Evolutionary conservation across 2,888 invertebrate species (phyloP).

Genomic region (Bellardia pandia): DNA sequence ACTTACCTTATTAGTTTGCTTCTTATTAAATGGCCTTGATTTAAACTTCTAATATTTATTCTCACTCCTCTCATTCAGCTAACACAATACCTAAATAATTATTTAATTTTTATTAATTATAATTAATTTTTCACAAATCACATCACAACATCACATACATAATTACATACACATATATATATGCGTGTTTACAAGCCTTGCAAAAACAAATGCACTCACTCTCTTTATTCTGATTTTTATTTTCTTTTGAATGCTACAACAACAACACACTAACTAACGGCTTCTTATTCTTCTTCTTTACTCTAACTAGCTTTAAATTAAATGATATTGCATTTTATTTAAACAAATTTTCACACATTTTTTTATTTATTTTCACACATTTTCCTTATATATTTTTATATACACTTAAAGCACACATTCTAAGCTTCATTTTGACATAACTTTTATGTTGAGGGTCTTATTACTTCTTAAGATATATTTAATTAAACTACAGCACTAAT

Average conservation of each 20-base stretch:
- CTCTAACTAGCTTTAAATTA: not conserved
- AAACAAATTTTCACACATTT: constrained; percentile 31
- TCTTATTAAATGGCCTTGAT: no score
- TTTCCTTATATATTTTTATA: not conserved
- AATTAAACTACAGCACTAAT: constrained; percentile 1
- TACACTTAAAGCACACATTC: not conserved
- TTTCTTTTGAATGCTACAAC: not conserved
- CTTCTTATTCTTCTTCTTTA: not conserved
- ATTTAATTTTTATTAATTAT: no score
- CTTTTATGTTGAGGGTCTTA: not conserved
- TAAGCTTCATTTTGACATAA: constrained; percentile 37
- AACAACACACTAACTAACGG: not conserved
- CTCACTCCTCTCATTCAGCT: not conserved
- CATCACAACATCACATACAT: not conserved
- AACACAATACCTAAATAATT: not conserved
- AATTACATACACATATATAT: not conserved
- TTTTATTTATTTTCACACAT: constrained; percentile 14
- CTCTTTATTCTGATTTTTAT: constrained; percentile 25
- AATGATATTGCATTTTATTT: constrained; percentile 12
- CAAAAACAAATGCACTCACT: not conserved
- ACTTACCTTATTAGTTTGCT: not conserved
- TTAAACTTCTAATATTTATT: not conserved
- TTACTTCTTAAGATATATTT: not conserved
- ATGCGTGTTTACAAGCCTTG: not conserved
- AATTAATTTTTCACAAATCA: not conserved